A percentile compares a stretch with the other conserved stretches of the same genome.
Conservation (phyloP, 2,888 invertebrate genomes). For the Agrotis segetum region DNA sequence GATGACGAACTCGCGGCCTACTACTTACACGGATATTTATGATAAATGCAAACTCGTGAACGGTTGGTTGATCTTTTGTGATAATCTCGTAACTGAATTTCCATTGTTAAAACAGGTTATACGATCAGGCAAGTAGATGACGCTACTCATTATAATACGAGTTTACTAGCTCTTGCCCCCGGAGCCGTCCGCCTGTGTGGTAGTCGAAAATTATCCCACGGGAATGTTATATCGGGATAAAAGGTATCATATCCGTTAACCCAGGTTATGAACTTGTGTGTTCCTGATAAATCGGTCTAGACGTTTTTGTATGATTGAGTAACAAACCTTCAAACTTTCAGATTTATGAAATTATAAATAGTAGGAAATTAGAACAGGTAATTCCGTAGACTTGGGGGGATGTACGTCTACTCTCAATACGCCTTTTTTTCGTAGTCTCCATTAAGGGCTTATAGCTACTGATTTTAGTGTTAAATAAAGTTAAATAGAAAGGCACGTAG, state of each 20-base stretch:
- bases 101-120: conserved; percentile 34
- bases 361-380: too few relatives aligned
- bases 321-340: too few relatives aligned
- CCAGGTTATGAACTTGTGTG: too few relatives aligned
- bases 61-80: conserved; percentile 48
- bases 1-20: conserved; percentile 57
- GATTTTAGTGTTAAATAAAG: too few relatives aligned
- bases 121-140: conserved; percentile 6
- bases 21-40: conserved; percentile 51
- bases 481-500: neutral
- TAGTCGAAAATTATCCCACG: too few relatives aligned
- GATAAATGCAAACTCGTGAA: conserved; percentile 51
- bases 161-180: too few relatives aligned
- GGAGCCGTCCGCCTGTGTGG: too few relatives aligned
- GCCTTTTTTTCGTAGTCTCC: neutral
- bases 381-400: conserved; percentile 10
- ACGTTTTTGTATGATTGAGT: too few relatives aligned
- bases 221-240: too few relatives aligned
- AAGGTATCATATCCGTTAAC: too few relatives aligned
- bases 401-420: neutral
- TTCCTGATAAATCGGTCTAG: too few relatives aligned
- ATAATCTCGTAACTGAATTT: conserved; percentile 38
- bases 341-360: too few relatives aligned
- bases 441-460: neutral
- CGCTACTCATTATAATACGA: neutral